Percentiles rank a stretch among this genome's conserved stretches.
These are phyloP conservation scores for Crenuchus spilurus DNA, from an alignment of 2,797 vertebrate species.

Conservation along the genomic window DNA sequence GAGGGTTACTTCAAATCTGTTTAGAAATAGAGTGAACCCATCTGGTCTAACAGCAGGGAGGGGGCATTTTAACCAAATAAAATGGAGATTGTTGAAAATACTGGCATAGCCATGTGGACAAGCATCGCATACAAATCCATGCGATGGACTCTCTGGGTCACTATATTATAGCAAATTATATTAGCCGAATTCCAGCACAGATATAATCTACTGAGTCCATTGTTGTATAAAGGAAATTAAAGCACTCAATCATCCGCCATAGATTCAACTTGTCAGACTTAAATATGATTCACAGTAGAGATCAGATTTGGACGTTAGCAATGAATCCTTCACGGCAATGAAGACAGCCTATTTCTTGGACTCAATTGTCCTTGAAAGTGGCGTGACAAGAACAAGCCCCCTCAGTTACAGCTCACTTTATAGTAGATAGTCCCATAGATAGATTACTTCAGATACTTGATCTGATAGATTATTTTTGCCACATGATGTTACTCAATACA, in stretches of 20 bases:
- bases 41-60: background rate
- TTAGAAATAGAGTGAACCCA: constrained; percentile 4
- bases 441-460: too few species aligned
- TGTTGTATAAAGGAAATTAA: background rate
- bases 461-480: too few species aligned
- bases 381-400: background rate
- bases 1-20: background rate
- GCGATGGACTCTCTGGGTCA: background rate
- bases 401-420: background rate
- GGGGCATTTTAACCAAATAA: background rate
- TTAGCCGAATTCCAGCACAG: background rate
- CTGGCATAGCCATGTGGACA: background rate
- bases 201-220: background rate
- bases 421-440: background rate
- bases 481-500: too few species aligned
- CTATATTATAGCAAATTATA: background rate
- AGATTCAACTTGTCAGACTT: background rate
- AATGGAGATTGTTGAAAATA: background rate
- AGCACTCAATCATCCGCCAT: background rate
- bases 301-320: background rate
- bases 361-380: background rate
- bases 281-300: background rate
- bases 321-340: background rate
- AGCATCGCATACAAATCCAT: background rate
- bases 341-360: background rate